Base-by-base conservation (phyloP, 2,113 vertebrate species). In the Gadus macrocephalus region DNA sequence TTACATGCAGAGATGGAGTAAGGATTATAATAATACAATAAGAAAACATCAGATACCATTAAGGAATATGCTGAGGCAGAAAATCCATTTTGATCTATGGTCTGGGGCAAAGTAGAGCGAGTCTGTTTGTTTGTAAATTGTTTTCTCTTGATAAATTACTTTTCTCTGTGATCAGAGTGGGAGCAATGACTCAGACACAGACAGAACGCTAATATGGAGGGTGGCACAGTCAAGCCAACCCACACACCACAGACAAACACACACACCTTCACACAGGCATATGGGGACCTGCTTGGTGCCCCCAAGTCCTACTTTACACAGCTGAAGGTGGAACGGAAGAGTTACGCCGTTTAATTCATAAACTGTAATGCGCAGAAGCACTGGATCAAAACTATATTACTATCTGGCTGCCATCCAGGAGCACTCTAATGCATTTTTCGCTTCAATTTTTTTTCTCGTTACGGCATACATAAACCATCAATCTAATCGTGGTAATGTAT, bases 81-180 rank as follows among this genome's bases (percentile, higher is more conserved):
- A 88, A 90, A 88, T 89, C 88, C 69, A 87, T 89, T 87, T 78
- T 84, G 81, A 86, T 86, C 77, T 82, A 78, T 80, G 83, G 75
- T 82, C 2, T 38, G 67, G 77, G 83, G 86, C 81, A 85, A 77
- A 77, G 84, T 76, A 74, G 81, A 75, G 81, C 60, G 42, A 80
- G 77, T 53, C 68, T 60, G 73, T 80, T 86, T 83, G 86, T 86
- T 85, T 86, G 79, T 74, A 81, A 84, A 84, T 85, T 78, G 68
- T 85, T 89, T 85, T 86, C 78, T 80, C 86, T 86, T 88, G 88
- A 89, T 89, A 85, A 88, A 85, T 87, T 81, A 79, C 81, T 79
- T 49, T 76, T 82, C 69, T 75, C 64, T 73, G 75, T 74, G 83
- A 84, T 85, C 73, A 80, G 78, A 84, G 74, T 59, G 80, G 80